Evolutionary conservation across 1,140 invertebrate genomes (phyloP), one percentile per base, ranked within the genome.

Genomic region (Plodia interpunctella): DNA sequence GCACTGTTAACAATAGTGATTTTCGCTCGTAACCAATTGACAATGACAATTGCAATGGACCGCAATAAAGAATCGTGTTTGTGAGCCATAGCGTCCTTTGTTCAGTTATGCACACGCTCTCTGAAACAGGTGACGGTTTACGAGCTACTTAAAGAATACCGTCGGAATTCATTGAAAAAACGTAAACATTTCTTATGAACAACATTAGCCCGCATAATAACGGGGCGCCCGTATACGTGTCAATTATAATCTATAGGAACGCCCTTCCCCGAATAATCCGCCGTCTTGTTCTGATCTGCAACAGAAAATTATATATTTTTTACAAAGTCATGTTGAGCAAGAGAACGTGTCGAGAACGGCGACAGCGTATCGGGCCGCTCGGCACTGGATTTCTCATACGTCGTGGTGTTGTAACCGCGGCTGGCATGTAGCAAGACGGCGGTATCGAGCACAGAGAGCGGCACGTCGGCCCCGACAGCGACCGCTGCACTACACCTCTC

Each of bases 331-430:
- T 74, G 74, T 86, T 86, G 80, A 70, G 82, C 72, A 88, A 88
- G 83, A 76, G 82, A 83, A 87, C 83, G 85, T 87, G 83, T 80
- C 77, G 76, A 75, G 77, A 78, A 78, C 73, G 83, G 78, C 73
- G 76, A 68, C 68, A 59, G 70, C 74, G 76, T 84, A 85, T 83
- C 81, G 72, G 70, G 68, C 67, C 68, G 67, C 70, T 55, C 65
- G 60, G 65, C 66, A 66, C 57, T 60, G 67, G 75, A 74, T 87
- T 85, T 85, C 84, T 85, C 76, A 81, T 78, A 72, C 72, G 56
- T 58, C 53, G 65, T 62, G 63, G 66, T 84, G 82, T 86, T 75
- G 83, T 82, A 88, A 85, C 76, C 38, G 44, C 54, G 65, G 68
- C 54, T 66, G 68, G 68, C 72, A 71, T 77, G 76, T 78, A 78